Base-by-base conservation (phyloP, 2,797 vertebrate species). In the Falco berigora region DNA sequence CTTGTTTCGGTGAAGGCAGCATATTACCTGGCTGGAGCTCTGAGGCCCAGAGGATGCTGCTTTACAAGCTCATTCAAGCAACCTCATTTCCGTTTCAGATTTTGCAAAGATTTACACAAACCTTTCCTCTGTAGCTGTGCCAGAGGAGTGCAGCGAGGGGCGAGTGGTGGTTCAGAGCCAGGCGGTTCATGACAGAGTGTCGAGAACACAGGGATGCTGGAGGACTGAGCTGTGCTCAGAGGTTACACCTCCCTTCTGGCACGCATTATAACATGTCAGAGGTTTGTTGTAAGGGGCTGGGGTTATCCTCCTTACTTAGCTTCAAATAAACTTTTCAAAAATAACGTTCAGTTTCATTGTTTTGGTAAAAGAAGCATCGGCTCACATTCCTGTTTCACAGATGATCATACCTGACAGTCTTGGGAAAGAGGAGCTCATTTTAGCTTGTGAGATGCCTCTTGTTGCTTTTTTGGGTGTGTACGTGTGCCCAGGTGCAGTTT, bases 191-290 rank as follows among this genome's bases (percentile, higher is more conserved):
- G 74, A 2, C 2, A 4, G 71, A 49, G 24, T 27, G 8, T n/a
- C 1, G 6, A n/a, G 77, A 52, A 38, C 42, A n/a, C 42, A 8
- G 1, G 92, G 81, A 87, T 6, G 1, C 0, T 1, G 21, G 46
- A 28, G 78, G 55, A 21, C 46, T 66, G 64, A 21, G 30, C 18
- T 34, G 24, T 23, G 71, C 38, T 46, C 61, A 8, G 76, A 25
- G 42, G 22, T 68, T 49, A 22, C 52, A 49, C 52, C 55, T 90
- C 63, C 58, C 68, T 73, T 30, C 64, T 46, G 36, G 16, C 0
- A 0, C 7, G 19, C n/a, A 0, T 6, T 88, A 30, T 44, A 10
- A 68, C 72, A 61, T 12, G 34, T 62, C 55, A 69, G 81, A 66
- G 25, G 32, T 56, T 67, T 85, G 74, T n/a, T 58, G 1, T 38